Percentiles rank a stretch among this genome's conserved stretches.
Evolutionary conservation across 2,888 invertebrate species (phyloP).

Genomic region (Acleris cristana): DNA sequence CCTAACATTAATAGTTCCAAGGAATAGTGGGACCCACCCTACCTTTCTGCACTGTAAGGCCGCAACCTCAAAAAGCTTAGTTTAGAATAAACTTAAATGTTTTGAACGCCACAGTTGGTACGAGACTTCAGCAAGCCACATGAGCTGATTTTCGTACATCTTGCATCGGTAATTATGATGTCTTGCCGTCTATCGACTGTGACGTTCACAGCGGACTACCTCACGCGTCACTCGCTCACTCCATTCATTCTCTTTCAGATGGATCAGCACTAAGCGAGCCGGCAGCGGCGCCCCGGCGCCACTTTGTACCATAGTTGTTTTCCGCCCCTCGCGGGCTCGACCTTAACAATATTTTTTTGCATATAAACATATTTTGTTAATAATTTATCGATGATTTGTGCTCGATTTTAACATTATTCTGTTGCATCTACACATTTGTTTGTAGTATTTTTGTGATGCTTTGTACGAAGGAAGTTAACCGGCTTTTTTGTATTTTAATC

Average conservation of each 20-base stretch:
- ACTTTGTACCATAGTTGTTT: slow-evolving; percentile 43
- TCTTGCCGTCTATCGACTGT: too few relatives aligned
- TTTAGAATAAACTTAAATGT: too few relatives aligned
- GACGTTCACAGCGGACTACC: not conserved
- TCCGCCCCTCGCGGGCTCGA: slow-evolving; percentile 43
- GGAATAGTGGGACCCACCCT: too few relatives aligned
- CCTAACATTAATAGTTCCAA: too few relatives aligned
- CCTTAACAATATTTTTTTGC: slow-evolving; percentile 65
- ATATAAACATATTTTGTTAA: slow-evolving; percentile 79
- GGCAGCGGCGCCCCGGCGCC: slow-evolving; percentile 42
- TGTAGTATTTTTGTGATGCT: slow-evolving; percentile 76
- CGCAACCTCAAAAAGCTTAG: too few relatives aligned
- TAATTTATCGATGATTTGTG: slow-evolving; percentile 72
- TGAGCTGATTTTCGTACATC: too few relatives aligned
- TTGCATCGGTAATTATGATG: too few relatives aligned
- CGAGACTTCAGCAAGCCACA: too few relatives aligned
- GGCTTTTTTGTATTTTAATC: slow-evolving; percentile 49
- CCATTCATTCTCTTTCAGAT: slow-evolving; percentile 60
- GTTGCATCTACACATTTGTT: slow-evolving; percentile 67
- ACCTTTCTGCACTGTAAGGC: too few relatives aligned
- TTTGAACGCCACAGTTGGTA: too few relatives aligned
- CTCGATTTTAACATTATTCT: slow-evolving; percentile 67
- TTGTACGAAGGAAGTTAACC: slow-evolving; percentile 60
- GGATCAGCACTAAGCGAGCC: slow-evolving; percentile 75
- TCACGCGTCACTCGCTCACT: slow-evolving; percentile 13